A percentile compares a stretch with the other conserved stretches of the same genome.
phyloP scores from a whole-genome alignment of 2,797 vertebrate genomes.

The Enteromius fasciolatus region DNA sequence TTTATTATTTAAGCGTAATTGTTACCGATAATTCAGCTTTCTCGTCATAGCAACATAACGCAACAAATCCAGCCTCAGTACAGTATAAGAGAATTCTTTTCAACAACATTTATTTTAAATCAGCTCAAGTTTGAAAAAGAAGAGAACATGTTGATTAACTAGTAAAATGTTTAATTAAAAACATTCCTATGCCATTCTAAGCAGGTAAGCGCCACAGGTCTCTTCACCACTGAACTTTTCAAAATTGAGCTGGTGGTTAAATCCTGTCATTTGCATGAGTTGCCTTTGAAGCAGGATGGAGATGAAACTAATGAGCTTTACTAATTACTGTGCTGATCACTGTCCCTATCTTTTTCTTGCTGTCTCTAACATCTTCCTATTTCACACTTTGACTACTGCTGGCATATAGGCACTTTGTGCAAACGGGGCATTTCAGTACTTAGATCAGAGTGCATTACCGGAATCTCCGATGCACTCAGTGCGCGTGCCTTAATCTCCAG shows the following conservation, averaged over 20 bases:
- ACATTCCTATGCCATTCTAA: background rate
- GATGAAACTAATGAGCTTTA: conserved; percentile 79
- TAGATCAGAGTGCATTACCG: conserved; percentile 26
- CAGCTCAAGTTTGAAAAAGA: background rate
- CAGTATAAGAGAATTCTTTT: background rate
- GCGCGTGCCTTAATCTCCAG: conserved; percentile 7
- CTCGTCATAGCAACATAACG: background rate
- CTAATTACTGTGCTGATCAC: conserved; percentile 75
- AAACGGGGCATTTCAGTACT: conserved; percentile 35
- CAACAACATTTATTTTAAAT: background rate
- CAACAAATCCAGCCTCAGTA: background rate
- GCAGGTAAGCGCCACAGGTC: conserved; percentile 33
- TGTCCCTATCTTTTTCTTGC: conserved; percentile 22
- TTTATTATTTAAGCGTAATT: too few relatives aligned
- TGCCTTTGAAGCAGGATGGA: conserved; percentile 80
- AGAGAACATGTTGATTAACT: background rate
- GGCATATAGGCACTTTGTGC: background rate
- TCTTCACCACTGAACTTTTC: conserved; percentile 45
- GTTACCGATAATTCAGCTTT: background rate
- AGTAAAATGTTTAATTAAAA: background rate
- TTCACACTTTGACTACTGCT: conserved; percentile 16
- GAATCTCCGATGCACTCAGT: conserved; percentile 26
- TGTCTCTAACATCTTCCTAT: conserved; percentile 49
- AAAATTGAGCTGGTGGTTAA: conserved; percentile 77
- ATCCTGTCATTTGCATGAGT: conserved; percentile 79